These are phyloP conservation scores for Plagiodera versicolora DNA, from an alignment of 2,888 invertebrate genomes.

Conservation along the genomic window DNA sequence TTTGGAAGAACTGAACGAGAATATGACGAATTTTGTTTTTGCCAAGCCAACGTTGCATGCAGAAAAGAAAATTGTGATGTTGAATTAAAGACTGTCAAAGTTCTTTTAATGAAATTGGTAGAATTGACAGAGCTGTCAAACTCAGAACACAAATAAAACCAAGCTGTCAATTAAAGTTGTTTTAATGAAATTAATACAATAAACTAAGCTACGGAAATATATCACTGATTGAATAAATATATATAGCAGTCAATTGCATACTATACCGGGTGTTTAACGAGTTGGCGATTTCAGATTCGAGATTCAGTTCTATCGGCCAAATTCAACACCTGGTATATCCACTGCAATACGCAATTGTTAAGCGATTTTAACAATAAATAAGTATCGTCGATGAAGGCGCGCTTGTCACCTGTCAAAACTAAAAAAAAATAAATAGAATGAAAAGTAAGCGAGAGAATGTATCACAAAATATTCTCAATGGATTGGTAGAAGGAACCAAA, in stretches of 20 bases:
- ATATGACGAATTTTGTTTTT: constrained; percentile 65
- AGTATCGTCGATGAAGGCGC: not conserved
- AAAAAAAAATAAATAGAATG: not conserved
- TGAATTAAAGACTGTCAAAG: constrained; percentile 27
- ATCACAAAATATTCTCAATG: not conserved
- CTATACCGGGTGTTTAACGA: constrained; percentile 48
- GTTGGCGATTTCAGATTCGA: constrained; percentile 1
- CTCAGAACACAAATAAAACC: not conserved
- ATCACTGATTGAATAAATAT: constrained; percentile 25
- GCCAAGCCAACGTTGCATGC: constrained; percentile 48
- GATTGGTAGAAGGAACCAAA: not conserved
- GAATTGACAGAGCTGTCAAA: too few relatives aligned
- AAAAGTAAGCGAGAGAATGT: not conserved
- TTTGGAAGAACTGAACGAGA: constrained; percentile 73
- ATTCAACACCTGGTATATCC: constrained; percentile 45
- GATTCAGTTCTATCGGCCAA: constrained; percentile 18
- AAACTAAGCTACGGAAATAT: constrained; percentile 16
- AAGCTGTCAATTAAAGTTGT: not conserved
- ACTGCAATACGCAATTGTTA: constrained; percentile 44
- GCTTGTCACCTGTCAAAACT: not conserved
- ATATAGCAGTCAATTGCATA: constrained; percentile 45
- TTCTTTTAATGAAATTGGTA: too few relatives aligned
- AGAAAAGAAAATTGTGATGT: constrained; percentile 44
- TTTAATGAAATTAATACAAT: constrained; percentile 4
- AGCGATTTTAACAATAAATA: constrained; percentile 10